phyloP scores from a whole-genome alignment of 1,140 invertebrate genomes.

The Copidosoma floridanum region DNA sequence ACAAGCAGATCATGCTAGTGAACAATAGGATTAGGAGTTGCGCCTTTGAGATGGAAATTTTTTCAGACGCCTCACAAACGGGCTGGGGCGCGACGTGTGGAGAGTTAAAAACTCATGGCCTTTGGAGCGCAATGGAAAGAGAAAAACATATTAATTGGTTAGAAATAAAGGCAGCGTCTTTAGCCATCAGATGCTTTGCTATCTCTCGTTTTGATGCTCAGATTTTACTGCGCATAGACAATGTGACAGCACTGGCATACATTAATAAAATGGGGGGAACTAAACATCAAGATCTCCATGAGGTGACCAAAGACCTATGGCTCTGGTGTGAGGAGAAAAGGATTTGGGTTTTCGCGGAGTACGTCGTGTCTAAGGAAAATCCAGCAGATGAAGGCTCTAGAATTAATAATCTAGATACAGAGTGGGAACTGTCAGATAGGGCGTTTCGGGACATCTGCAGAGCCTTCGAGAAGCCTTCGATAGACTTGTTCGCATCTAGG shows the following conservation, averaged over 20 bases:
- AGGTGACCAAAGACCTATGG: slow-evolving; percentile 28
- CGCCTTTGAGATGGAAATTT: slow-evolving; percentile 28
- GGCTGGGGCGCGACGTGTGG: slow-evolving; percentile 31
- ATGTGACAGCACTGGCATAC: slow-evolving; percentile 29
- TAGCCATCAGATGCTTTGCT: not conserved
- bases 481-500: slow-evolving; percentile 34
- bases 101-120: slow-evolving; percentile 27
- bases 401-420: not conserved
- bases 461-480: slow-evolving; percentile 24
- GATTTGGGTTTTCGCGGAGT: slow-evolving; percentile 33
- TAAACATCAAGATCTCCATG: slow-evolving; percentile 24
- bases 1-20: not conserved
- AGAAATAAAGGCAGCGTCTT: not conserved
- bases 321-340: slow-evolving; percentile 31
- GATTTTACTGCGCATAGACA: slow-evolving; percentile 31
- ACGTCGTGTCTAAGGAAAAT: slow-evolving; percentile 32
- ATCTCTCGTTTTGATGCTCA: not conserved
- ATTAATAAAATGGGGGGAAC: slow-evolving; percentile 31
- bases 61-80: slow-evolving; percentile 30
- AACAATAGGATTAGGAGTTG: not conserved
- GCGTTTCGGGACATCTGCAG: slow-evolving; percentile 21
- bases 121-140: slow-evolving; percentile 35
- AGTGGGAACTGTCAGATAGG: slow-evolving; percentile 14
- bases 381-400: slow-evolving; percentile 32
- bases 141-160: not conserved